phyloP scores from a whole-genome alignment of 2,888 invertebrate genomes.

The Polymixis lichenea region DNA sequence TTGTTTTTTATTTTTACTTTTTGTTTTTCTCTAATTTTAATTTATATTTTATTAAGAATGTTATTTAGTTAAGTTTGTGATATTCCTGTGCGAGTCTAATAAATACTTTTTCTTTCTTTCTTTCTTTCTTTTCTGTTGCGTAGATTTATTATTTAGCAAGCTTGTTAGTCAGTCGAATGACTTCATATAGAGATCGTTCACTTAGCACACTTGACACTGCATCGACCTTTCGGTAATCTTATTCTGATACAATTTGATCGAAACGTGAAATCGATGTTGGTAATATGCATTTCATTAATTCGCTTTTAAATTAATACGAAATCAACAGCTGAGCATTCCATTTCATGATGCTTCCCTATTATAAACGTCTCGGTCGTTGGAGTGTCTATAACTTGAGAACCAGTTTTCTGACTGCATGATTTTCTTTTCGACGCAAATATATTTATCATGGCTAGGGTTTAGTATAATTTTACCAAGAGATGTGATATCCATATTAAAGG shows the following conservation, averaged over 20 bases:
- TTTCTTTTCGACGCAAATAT: neutral
- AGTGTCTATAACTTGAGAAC: too few species aligned
- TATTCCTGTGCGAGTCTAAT: too few species aligned
- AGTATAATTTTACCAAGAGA: neutral
- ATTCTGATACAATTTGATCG: conserved; percentile 15
- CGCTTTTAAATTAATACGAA: conserved; percentile 10
- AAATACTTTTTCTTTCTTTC: too few species aligned
- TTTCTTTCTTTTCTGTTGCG: too few species aligned
- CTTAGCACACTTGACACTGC: conserved; percentile 1
- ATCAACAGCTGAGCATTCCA: conserved; percentile 15
- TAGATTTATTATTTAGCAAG: neutral
- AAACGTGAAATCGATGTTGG: conserved; percentile 15
- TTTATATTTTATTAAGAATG: too few species aligned
- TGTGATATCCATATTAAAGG: neutral
- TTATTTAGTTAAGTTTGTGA: too few species aligned
- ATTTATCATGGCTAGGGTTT: neutral
- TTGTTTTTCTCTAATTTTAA: too few species aligned
- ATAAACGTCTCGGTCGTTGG: neutral
- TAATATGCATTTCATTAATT: conserved; percentile 31
- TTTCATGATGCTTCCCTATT: neutral
- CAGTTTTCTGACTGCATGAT: neutral
- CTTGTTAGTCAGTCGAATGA: neutral
- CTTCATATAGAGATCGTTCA: neutral
- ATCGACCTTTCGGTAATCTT: conserved; percentile 10
- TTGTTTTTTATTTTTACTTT: too few species aligned